A percentile compares a stretch with the other conserved stretches of the same genome.
phyloP scores from a whole-genome alignment of 2,797 vertebrate species.

The Hoplostethus atlanticus region DNA sequence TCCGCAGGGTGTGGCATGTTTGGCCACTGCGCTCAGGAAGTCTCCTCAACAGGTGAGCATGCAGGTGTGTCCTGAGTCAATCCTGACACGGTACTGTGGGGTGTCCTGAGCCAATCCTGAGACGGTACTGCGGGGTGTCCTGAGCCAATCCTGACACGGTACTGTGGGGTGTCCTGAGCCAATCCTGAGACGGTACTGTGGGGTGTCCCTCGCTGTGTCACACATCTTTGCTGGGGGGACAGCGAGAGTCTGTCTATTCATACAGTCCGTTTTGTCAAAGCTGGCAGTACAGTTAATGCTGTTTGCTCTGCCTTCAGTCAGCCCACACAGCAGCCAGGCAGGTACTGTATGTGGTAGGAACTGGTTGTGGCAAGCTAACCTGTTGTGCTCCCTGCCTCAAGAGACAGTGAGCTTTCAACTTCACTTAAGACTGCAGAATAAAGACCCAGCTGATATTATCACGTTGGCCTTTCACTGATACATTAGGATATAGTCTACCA shows the following conservation, averaged over 20 bases:
- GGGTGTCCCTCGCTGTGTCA: neutral
- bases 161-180: neutral
- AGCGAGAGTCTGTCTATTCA: neutral
- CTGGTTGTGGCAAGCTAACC: conserved; percentile 13
- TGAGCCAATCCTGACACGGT: neutral
- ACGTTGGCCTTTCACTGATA: neutral
- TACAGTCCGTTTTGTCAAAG: neutral
- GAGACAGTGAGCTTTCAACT: neutral
- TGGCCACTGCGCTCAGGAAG: conserved; percentile 28
- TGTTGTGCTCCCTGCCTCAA: conserved; percentile 1
- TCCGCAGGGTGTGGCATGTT: conserved; percentile 59
- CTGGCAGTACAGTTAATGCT: neutral
- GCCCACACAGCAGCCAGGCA: neutral
- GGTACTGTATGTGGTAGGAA: conserved; percentile 5
- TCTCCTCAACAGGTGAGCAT: conserved; percentile 62
- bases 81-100: neutral
- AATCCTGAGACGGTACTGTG: neutral
- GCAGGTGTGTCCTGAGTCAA: conserved; percentile 34
- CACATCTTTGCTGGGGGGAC: neutral
- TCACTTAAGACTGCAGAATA: neutral
- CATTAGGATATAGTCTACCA: neutral
- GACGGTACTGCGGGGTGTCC: neutral
- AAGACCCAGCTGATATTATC: neutral
- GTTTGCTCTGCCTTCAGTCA: conserved; percentile 8
- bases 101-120: neutral